Conservation (phyloP, 2,888 invertebrate species). For the Hirtodrosophila alboralis region DNA sequence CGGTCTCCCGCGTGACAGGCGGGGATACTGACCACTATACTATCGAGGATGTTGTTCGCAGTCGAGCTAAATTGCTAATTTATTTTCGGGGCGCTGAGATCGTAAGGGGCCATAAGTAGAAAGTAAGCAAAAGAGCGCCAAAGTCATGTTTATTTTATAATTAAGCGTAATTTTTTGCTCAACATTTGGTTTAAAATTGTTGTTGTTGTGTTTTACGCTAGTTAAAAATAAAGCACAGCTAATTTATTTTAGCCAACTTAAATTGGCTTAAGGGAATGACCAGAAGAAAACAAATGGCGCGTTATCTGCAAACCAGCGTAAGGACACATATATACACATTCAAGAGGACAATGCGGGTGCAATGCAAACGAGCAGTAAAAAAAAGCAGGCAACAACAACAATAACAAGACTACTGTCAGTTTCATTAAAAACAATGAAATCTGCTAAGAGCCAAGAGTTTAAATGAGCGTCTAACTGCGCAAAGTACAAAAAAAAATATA, state of each 20-base stretch:
- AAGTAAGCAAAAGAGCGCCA: conserved; percentile 1
- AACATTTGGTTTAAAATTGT: conserved; percentile 41
- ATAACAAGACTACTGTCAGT: conserved; percentile 60
- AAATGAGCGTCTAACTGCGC: conserved; percentile 73
- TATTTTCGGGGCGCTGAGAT: conserved; percentile 15
- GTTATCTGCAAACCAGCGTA: conserved; percentile 66
- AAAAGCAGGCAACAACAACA: conserved; percentile 32
- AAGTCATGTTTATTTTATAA: conserved; percentile 54
- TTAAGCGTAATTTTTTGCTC: conserved; percentile 57
- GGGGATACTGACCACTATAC: conserved; percentile 72
- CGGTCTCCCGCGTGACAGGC: conserved; percentile 68
- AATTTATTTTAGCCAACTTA: conserved; percentile 77
- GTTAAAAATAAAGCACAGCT: conserved; percentile 69
- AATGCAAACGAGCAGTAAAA: conserved; percentile 56
- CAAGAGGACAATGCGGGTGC: conserved; percentile 59
- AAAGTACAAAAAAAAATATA: conserved; percentile 27
- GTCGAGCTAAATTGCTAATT: background rate
- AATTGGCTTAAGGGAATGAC: conserved; percentile 77
- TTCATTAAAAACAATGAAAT: conserved; percentile 80
- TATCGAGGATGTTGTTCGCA: conserved; percentile 47
- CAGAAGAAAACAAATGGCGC: conserved; percentile 73
- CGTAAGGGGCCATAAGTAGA: conserved; percentile 3
- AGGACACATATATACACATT: conserved; percentile 15
- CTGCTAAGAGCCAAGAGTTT: conserved; percentile 77
- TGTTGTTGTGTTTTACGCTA: conserved; percentile 33